Conservation (phyloP, 1,140 invertebrate species). For the Drosophila quadrilineata region DNA sequence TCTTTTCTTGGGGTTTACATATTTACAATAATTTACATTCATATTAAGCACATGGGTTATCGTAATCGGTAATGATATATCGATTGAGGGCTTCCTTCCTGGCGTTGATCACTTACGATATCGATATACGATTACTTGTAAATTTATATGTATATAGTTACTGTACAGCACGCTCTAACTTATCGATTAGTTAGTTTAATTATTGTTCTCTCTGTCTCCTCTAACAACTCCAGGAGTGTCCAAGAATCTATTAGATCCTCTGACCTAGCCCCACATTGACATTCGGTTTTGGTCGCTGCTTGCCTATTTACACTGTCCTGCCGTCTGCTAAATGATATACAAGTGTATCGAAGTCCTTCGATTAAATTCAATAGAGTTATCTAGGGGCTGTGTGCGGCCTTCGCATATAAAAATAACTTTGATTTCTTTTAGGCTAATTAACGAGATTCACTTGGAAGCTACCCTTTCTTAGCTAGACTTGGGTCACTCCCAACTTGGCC, state of each 20-base stretch:
- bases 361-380: constrained; percentile 79
- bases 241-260: not conserved
- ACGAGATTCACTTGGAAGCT: constrained; percentile 7
- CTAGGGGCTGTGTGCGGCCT: constrained; percentile 32
- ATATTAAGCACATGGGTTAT: constrained; percentile 60
- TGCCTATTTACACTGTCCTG: constrained; percentile 58
- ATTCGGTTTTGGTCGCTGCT: constrained; percentile 60
- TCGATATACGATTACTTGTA: no score
- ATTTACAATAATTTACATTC: constrained; percentile 70
- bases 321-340: constrained; percentile 64
- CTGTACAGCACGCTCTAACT: constrained; percentile 50
- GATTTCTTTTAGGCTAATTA: constrained; percentile 36
- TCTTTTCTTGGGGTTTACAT: constrained; percentile 19
- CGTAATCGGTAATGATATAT: not conserved
- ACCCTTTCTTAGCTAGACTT: constrained; percentile 37
- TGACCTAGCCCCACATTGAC: not conserved
- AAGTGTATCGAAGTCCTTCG: constrained; percentile 77
- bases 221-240: not conserved
- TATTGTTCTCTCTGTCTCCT: constrained; percentile 69
- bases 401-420: constrained; percentile 64
- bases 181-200: constrained; percentile 65
- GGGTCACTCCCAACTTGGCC: constrained; percentile 85
- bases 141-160: constrained; percentile 22
- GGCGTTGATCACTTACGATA: constrained; percentile 23
- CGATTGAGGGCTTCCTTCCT: constrained; percentile 5